Conservation (phyloP, 2,113 vertebrate species). For the Centropristis striata region DNA sequence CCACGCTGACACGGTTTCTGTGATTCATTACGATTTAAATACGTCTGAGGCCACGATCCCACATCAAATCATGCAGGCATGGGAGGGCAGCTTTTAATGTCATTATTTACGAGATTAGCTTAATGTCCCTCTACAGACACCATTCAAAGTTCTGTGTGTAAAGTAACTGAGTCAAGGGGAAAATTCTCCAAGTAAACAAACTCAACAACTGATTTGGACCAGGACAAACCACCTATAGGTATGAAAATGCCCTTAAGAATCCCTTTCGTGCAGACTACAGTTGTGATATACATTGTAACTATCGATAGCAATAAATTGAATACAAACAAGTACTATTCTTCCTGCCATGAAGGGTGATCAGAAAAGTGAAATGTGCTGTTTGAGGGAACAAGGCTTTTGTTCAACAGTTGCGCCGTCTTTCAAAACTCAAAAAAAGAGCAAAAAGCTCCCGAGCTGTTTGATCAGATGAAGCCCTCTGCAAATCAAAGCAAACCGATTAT, state of each 20-base stretch:
- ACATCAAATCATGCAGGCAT: neutral
- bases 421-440: constrained; percentile 11
- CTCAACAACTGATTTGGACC: too few relatives aligned
- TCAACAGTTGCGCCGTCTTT: constrained; percentile 11
- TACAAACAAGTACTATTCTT: neutral
- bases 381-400: constrained; percentile 13
- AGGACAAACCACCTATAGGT: too few relatives aligned
- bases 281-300: neutral
- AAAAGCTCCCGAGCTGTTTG: constrained; percentile 35
- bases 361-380: neutral
- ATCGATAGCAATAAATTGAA: neutral
- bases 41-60: neutral
- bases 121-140: too few relatives aligned
- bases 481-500: constrained; percentile 54
- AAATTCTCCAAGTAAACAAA: neutral
- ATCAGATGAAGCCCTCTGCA: constrained; percentile 34
- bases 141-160: too few relatives aligned
- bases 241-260: neutral
- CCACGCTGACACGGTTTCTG: constrained; percentile 18
- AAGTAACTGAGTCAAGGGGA: too few relatives aligned
- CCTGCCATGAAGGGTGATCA: neutral
- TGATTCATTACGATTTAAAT: constrained; percentile 29
- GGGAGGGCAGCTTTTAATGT: neutral
- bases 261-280: neutral
- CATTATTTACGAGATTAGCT: neutral